Conservation (phyloP, 2,797 vertebrate genomes). For the Epinephelus malabaricus region DNA sequence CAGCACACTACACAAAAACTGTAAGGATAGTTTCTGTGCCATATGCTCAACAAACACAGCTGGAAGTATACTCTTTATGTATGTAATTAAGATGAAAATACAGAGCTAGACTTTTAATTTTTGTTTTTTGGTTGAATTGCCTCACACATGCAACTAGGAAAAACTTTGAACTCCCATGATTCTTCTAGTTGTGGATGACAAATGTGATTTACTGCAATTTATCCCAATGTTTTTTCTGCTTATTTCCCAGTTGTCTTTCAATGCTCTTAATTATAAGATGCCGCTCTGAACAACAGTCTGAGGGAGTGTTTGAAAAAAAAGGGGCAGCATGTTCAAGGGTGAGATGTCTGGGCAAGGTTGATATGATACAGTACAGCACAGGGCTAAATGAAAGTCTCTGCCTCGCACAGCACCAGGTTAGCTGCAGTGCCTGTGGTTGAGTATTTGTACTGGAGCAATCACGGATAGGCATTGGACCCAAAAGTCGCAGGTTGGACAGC, state of each 20-base stretch:
- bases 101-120: background rate
- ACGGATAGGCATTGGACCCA: constrained; percentile 12
- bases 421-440: constrained; percentile 15
- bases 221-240: background rate
- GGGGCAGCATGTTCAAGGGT: constrained; percentile 6
- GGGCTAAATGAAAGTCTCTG: constrained; percentile 18
- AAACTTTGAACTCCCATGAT: background rate
- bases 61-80: background rate
- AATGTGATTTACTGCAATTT: constrained; percentile 7
- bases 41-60: background rate
- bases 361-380: constrained; percentile 11
- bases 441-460: constrained; percentile 9
- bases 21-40: background rate
- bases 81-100: constrained; percentile 18
- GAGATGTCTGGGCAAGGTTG: constrained; percentile 17
- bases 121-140: background rate
- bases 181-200: background rate
- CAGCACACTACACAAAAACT: constrained; percentile 2
- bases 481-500: constrained; percentile 44
- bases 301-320: constrained; percentile 3
- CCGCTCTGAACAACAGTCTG: constrained; percentile 4
- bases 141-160: background rate
- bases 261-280: constrained; percentile 5
- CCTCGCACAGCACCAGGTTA: background rate
- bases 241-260: constrained; percentile 4